These are phyloP conservation scores for Eolophus roseicapilla DNA, from an alignment of 2,113 vertebrate species.

Conservation along the genomic window DNA sequence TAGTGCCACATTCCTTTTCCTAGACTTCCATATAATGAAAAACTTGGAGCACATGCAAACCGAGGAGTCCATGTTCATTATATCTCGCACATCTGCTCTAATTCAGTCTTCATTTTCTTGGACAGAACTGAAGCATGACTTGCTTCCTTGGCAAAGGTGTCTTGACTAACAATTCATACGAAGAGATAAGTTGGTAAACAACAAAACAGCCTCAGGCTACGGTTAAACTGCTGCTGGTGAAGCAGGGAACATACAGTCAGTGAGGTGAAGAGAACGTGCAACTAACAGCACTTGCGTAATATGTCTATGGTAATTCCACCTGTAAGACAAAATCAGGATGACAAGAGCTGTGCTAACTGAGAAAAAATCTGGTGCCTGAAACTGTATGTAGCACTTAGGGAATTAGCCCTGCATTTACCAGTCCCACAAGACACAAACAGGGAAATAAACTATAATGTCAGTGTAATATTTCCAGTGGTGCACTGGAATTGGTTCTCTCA, in stretches of 20 bases:
- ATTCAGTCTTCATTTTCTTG: neutral
- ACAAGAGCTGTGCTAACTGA: neutral
- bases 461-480: neutral
- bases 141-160: neutral
- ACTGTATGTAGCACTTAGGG: neutral
- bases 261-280: neutral
- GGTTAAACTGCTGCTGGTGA: neutral
- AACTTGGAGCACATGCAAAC: neutral
- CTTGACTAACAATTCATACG: neutral
- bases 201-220: neutral
- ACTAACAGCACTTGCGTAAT: neutral
- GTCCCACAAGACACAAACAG: neutral
- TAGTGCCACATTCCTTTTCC: neutral
- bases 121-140: neutral
- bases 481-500: neutral
- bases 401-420: neutral
- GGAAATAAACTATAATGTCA: neutral
- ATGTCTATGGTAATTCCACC: neutral
- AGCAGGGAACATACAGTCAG: neutral
- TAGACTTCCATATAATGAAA: neutral
- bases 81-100: neutral
- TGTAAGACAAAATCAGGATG: neutral
- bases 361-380: neutral
- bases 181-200: neutral
- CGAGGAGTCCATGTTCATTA: fast-evolving